phyloP scores from a whole-genome alignment of 2,888 invertebrate species.

The Patella ulyssiponensis region DNA sequence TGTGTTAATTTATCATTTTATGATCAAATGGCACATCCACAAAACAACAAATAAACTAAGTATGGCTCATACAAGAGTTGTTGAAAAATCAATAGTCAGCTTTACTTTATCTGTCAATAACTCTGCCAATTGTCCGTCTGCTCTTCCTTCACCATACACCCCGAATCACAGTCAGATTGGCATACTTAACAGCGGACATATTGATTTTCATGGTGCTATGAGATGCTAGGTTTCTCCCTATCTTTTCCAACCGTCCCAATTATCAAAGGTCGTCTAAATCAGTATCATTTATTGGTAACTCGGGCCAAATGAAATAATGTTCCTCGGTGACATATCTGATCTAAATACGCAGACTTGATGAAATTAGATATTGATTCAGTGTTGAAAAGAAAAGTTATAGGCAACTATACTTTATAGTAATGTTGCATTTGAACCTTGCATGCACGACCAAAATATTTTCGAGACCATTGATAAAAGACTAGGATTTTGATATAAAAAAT shows the following conservation, averaged over 20 bases:
- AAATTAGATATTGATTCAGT: no score
- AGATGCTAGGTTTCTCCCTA: background rate
- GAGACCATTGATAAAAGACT: no score
- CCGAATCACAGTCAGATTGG: constrained; percentile 6
- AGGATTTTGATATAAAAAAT: no score
- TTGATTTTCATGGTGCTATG: constrained; percentile 4
- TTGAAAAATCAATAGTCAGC: constrained; percentile 2
- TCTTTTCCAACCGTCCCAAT: constrained; percentile 5
- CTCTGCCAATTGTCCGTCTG: constrained; percentile 13
- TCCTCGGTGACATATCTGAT: background rate
- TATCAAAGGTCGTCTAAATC: background rate
- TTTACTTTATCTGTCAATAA: constrained; percentile 12
- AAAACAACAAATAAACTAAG: background rate
- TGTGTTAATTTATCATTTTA: no score
- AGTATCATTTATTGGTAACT: constrained; percentile 4
- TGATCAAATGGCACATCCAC: no score
- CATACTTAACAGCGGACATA: constrained; percentile 13
- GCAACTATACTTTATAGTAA: no score
- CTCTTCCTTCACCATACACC: constrained; percentile 5
- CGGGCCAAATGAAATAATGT: background rate
- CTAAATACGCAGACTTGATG: no score
- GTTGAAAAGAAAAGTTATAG: no score
- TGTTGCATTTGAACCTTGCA: no score
- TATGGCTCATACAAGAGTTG: constrained; percentile 4
- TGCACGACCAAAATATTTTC: no score